Evolutionary conservation across 2,888 invertebrate species (phyloP), one percentile per base, ranked within the genome.

Genomic region (Darwinula stevensoni): DNA sequence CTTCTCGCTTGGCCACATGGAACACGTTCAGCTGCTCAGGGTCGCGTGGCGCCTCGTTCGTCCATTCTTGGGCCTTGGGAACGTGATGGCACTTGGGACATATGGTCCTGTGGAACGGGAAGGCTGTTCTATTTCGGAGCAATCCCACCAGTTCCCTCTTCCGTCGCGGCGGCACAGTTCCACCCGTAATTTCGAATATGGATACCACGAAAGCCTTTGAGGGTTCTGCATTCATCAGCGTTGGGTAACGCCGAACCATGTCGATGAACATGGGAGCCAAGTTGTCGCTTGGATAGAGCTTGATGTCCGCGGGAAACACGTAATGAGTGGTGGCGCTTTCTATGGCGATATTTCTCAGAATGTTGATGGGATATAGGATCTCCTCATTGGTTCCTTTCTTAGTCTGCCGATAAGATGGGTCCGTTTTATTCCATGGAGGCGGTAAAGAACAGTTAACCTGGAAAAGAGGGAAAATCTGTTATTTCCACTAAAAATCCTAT

Each of bases 351-450:
- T 82, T 82, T 17, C 82, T 59, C 0, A 75, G 80, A 5, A 80
- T 74, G 50, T 84, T 84, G 34, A 84, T 74, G 2, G 82, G 82
- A 48, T 84, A 84, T 14, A 76, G n/a, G n/a, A n/a, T n/a, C n/a
- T n/a, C n/a, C n/a, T n/a, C n/a, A n/a, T n/a, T n/a, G n/a, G n/a
- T n/a, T n/a, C n/a, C n/a, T n/a, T n/a, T n/a, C n/a, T n/a, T n/a
- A n/a, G n/a, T n/a, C n/a, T n/a, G n/a, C n/a, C n/a, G n/a, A n/a
- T n/a, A n/a, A n/a, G n/a, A n/a, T n/a, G n/a, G n/a, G n/a, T n/a
- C n/a, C n/a, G n/a, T n/a, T n/a, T n/a, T n/a, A n/a, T n/a, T n/a
- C n/a, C n/a, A n/a, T n/a, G n/a, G n/a, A n/a, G n/a, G n/a, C n/a
- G n/a, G n/a, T n/a, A n/a, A n/a, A n/a, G n/a, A n/a, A n/a, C n/a